Base-by-base conservation (phyloP, 64 coral and sea anemone genomes). In the Orbicella faveolata region DNA sequence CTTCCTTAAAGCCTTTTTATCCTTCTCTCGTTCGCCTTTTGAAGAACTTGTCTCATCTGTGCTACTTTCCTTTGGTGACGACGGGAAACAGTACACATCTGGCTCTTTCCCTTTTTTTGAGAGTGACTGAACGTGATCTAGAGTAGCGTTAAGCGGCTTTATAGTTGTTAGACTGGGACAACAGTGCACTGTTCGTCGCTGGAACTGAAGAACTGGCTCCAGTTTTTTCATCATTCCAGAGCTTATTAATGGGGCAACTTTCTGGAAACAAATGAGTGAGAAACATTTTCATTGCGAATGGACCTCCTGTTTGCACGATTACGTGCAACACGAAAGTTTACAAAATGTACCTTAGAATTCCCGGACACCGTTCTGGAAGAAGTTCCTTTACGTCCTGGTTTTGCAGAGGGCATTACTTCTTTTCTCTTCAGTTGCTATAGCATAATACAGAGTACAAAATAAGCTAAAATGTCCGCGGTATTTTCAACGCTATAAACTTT, bases 151-250 rank as follows among this genome's bases (percentile, higher is more conserved):
- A 6, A 78, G 65, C 4, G 82, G 82, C 12, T 72, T 66, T 33
- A 72, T 21, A 52, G 37, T 15, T 33, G 23, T 2, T 72, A 30
- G 23, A 48, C 44, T 48, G 23, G 23, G 30, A 52, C 30, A 39
- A 30, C 30, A 52, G n/a, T 72, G 0, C 11, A 21, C 73, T 72
- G 36, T 14, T 70, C 82, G 36, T 52, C 72, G 70, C 65, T 73
- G 52, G 20, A 85, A 72, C 5, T 17, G 20, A 25, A 85, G 65
- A 15, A 73, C 65, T 70, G 82, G 82, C 26, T 85, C 82, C 7
- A 85, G 82, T 67, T 85, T 85, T 54, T 72, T 85, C 63, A 85
- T 85, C 37, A 85, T 26, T 85, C 82, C 64, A 33, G 65, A 52
- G 39, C 82, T 72, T 41, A 85, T 85, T 8, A 34, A 85, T 1